These are phyloP conservation scores for Bergia sp. DNA, from an alignment of 92 coral and sea anemone species.

Conservation along the genomic window DNA sequence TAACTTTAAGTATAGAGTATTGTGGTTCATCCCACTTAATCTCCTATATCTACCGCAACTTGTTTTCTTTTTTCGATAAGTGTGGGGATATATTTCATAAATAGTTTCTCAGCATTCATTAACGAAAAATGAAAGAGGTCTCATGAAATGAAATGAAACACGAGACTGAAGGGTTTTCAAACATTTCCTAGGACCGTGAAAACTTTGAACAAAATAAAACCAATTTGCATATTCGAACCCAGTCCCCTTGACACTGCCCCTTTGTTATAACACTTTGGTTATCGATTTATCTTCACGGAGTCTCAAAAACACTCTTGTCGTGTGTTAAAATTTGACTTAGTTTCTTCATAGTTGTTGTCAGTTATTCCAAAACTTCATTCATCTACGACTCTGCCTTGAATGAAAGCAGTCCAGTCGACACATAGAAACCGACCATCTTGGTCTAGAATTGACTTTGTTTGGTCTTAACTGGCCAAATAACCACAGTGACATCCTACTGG, in stretches of 20 bases:
- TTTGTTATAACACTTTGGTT: not conserved
- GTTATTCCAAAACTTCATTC: not conserved
- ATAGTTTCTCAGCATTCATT: too few species aligned
- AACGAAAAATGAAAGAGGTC: too few species aligned
- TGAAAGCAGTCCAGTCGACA: not conserved
- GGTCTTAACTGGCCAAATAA: not conserved
- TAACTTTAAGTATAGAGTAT: too few species aligned
- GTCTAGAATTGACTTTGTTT: not conserved
- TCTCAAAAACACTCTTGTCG: not conserved
- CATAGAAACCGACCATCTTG: not conserved
- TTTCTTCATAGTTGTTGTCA: not conserved
- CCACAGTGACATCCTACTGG: not conserved
- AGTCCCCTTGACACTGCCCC: not conserved
- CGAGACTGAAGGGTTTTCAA: too few species aligned
- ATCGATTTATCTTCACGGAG: not conserved
- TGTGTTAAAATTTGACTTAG: not conserved
- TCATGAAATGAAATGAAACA: too few species aligned
- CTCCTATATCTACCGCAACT: too few species aligned
- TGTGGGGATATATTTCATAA: too few species aligned
- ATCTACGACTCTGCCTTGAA: not conserved
- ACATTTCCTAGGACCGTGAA: too few species aligned
- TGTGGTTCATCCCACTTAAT: too few species aligned
- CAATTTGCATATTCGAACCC: not conserved
- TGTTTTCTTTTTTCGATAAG: too few species aligned
- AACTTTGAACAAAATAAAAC: not conserved